Evolutionary conservation across 2,888 invertebrate genomes (phyloP).

Genomic region (Phortica okadai): DNA sequence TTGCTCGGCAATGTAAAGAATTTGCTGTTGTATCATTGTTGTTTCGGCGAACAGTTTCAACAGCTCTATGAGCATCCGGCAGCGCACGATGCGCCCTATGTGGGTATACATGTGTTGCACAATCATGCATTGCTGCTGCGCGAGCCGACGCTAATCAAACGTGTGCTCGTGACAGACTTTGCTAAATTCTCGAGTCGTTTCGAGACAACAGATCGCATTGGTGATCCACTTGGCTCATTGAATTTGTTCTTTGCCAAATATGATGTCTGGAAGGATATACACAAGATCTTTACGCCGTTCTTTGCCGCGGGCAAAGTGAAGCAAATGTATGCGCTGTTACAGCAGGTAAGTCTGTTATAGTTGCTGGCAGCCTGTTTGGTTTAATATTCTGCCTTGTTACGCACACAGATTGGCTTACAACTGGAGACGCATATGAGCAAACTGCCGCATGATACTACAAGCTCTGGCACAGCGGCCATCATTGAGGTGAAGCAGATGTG

Average conservation of each 20-base stretch:
- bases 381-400: background rate
- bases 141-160: constrained; percentile 76
- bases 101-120: constrained; percentile 76
- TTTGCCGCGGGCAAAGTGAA: constrained; percentile 74
- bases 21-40: constrained; percentile 64
- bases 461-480: constrained; percentile 4
- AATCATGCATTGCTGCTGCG: constrained; percentile 75
- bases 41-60: constrained; percentile 69
- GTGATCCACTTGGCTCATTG: constrained; percentile 74
- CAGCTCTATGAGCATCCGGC: constrained; percentile 66
- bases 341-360: constrained; percentile 47
- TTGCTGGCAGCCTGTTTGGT: background rate
- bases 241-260: constrained; percentile 76
- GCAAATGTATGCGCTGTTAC: constrained; percentile 69
- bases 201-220: constrained; percentile 62
- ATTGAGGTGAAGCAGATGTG: constrained; percentile 68
- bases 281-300: constrained; percentile 76
- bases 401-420: constrained; percentile 61
- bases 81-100: constrained; percentile 57
- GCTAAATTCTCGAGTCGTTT: constrained; percentile 71
- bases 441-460: constrained; percentile 45
- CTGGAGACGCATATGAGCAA: constrained; percentile 61
- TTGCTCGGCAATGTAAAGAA: constrained; percentile 76
- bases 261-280: constrained; percentile 75
- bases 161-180: constrained; percentile 76